Evolutionary conservation across 2,888 invertebrate genomes (phyloP).

Genomic region (Troides aeacus): DNA sequence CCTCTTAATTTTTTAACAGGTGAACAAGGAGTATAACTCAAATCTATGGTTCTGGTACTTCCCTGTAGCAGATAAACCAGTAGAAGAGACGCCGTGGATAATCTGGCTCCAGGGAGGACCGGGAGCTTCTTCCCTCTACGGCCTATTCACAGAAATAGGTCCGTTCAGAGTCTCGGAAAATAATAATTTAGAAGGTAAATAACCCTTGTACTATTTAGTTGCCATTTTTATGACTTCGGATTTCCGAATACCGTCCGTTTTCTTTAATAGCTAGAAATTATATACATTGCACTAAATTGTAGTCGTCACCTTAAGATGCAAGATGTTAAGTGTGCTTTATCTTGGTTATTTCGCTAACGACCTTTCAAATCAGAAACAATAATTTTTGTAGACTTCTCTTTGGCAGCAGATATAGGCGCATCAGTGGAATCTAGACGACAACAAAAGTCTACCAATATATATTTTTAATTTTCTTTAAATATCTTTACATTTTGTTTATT

Average conservation of each 20-base stretch:
- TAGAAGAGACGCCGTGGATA: slow-evolving; percentile 77
- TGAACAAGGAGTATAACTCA: slow-evolving; percentile 87
- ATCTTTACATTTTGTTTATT: too few species aligned
- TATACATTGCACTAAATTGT: too few species aligned
- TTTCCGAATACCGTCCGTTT: neutral
- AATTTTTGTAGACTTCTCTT: too few species aligned
- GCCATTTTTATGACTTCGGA: neutral
- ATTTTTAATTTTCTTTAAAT: too few species aligned
- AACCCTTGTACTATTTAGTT: neutral
- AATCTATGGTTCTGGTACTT: slow-evolving; percentile 94
- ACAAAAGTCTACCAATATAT: too few species aligned
- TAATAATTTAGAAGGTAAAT: slow-evolving; percentile 56
- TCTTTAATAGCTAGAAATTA: too few species aligned
- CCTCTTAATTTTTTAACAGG: slow-evolving; percentile 67
- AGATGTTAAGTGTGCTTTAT: too few species aligned
- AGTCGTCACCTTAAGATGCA: too few species aligned
- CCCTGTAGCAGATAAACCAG: slow-evolving; percentile 80
- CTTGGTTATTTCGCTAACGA: too few species aligned
- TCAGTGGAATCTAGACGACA: too few species aligned
- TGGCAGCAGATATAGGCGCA: too few species aligned
- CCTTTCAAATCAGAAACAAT: too few species aligned
- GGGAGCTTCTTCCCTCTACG: slow-evolving; percentile 79
- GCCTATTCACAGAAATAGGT: slow-evolving; percentile 82
- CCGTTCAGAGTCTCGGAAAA: slow-evolving; percentile 77
- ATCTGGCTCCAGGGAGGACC: slow-evolving; percentile 82